Base-by-base conservation (phyloP, 2,797 vertebrate species). In the Lacerta viridis region DNA sequence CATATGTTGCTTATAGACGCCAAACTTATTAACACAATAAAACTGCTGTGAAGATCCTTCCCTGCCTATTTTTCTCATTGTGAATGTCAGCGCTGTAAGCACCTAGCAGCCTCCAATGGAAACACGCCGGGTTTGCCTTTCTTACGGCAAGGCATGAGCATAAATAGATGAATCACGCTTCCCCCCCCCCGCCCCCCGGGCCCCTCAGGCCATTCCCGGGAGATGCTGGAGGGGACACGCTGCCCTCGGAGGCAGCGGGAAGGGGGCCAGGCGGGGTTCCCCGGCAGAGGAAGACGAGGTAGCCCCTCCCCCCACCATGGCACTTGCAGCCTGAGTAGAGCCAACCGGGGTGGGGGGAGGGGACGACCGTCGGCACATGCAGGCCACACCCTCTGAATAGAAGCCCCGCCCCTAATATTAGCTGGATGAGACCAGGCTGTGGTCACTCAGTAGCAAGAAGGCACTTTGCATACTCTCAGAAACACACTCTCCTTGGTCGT, bases 1-100 rank as follows among this genome's bases (percentile, higher is more conserved):
- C 94, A 95, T 95, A 94, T 95, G 95, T 93, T 95, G 95, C 95
- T 95, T 95, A 95, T 94, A 95, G 94, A 95, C 93, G 94, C 95
- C 95, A 95, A 94, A 94, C 80, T 93, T 93, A 94, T 94, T 94
- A 93, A 95, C 94, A 93, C 93, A 95, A 94, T 93, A 94, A 94
- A 95, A 94, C 94, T 93, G 94, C 94, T 90, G 95, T 89, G 59
- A 64, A 90, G 91, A 84, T 90, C 93, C 95, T 92, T 93, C 94
- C 93, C 94, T 94, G 94, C 93, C 94, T 94, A 89, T 92, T 95
- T 92, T 90, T 91, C 93, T 92, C 92, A 64, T 7, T 90, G 90
- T 87, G 92, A 80, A 92, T 90, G 94, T 82, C 95, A 93, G 88
- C 76, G 90, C 93, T 93, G 94, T 84, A 92, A 93, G 93, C 94